Evolutionary conservation across 2,113 vertebrate species (phyloP).

Genomic region (Petaurus breviceps): DNA sequence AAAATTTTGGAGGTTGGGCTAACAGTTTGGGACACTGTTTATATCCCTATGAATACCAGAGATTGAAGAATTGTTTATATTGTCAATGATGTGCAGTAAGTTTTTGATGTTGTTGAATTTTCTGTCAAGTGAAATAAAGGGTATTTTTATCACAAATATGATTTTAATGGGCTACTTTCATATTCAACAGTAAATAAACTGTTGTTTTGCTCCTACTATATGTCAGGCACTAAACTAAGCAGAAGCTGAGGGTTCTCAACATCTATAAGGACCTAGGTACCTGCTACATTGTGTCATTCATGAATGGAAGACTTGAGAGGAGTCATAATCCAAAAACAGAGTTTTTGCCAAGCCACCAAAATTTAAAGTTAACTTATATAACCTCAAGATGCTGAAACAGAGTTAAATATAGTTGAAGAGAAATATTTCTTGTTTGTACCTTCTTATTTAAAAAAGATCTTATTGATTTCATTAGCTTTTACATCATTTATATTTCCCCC

Average conservation of each 20-base stretch:
- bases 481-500: neutral
- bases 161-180: neutral
- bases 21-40: neutral
- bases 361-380: neutral
- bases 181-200: neutral
- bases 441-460: neutral
- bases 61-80: neutral
- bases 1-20: neutral
- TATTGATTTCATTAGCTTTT: neutral
- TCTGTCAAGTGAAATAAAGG: neutral
- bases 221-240: neutral
- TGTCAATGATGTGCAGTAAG: neutral
- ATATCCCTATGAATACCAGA: neutral
- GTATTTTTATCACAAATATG: neutral
- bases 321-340: neutral
- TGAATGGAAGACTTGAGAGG: neutral
- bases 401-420: neutral
- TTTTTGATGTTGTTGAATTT: neutral
- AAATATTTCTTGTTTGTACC: neutral
- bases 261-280: neutral
- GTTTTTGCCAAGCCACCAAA: neutral
- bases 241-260: neutral
- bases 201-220: neutral
- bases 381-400: neutral
- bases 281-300: neutral